Percentiles rank a stretch among this genome's conserved stretches.
Evolutionary conservation across 2,797 vertebrate species (phyloP).

Genomic region (Ispidina picta): DNA sequence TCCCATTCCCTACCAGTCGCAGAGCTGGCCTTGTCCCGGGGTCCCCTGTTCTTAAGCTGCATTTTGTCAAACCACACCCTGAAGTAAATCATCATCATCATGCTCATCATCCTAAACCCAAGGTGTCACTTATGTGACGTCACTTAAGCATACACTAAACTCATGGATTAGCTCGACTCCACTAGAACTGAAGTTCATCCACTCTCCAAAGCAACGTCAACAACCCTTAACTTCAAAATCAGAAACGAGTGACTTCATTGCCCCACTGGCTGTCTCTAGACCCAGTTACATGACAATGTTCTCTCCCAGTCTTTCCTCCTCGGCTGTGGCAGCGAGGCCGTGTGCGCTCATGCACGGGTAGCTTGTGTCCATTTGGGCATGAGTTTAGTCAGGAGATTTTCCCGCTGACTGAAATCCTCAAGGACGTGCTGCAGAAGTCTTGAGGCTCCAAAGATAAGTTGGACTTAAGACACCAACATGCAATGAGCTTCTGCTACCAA

Average conservation of each 20-base stretch:
- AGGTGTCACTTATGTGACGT: background rate
- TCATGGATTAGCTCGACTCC: background rate
- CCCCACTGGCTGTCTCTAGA: background rate
- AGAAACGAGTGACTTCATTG: constrained; percentile 18
- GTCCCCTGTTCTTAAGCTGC: accelerated
- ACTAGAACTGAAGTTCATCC: background rate
- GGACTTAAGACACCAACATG: background rate
- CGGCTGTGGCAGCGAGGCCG: background rate
- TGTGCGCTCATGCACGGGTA: background rate
- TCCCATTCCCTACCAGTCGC: background rate
- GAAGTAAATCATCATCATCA: background rate
- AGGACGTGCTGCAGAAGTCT: background rate
- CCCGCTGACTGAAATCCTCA: background rate
- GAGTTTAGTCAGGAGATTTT: background rate
- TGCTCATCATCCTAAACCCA: background rate
- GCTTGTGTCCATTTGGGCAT: background rate
- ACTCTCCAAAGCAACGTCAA: background rate
- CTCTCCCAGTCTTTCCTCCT: background rate
- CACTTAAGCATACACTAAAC: accelerated
- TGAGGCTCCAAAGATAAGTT: background rate
- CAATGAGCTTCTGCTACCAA: background rate
- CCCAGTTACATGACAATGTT: background rate
- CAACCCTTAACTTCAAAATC: constrained; percentile 36
- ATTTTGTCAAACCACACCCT: accelerated
- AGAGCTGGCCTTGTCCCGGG: accelerated